Conservation (phyloP, 2,113 vertebrate species). For the Progne subis region DNA sequence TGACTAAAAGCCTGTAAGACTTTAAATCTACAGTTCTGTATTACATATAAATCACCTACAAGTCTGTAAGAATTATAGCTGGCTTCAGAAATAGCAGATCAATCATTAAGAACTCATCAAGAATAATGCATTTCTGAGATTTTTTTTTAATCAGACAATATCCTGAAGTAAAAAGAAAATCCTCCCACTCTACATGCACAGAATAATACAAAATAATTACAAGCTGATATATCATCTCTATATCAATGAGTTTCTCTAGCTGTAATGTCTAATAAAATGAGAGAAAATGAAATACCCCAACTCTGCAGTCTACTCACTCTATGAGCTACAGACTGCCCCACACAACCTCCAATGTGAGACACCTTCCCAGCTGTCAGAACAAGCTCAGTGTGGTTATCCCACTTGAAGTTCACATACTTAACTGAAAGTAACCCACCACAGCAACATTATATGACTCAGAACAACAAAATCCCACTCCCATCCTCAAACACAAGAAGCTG, state of each 20-base stretch:
- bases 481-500: not conserved
- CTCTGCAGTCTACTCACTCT: not conserved
- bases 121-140: not conserved
- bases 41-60: not conserved
- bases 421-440: not conserved
- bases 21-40: not conserved
- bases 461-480: not conserved
- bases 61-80: not conserved
- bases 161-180: not conserved
- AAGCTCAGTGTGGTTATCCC: not conserved
- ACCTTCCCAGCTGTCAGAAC: not conserved
- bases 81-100: not conserved
- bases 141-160: not conserved
- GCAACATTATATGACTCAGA: not conserved
- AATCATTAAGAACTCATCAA: not conserved
- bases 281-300: not conserved
- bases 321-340: not conserved
- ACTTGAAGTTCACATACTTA: not conserved
- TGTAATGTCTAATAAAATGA: not conserved
- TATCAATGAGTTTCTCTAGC: not conserved
- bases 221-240: not conserved
- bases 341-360: fast-evolving
- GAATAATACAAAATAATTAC: not conserved
- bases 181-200: not conserved
- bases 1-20: not conserved